phyloP scores from a whole-genome alignment of 2,888 invertebrate species.

The Gasteruption jaculator region DNA sequence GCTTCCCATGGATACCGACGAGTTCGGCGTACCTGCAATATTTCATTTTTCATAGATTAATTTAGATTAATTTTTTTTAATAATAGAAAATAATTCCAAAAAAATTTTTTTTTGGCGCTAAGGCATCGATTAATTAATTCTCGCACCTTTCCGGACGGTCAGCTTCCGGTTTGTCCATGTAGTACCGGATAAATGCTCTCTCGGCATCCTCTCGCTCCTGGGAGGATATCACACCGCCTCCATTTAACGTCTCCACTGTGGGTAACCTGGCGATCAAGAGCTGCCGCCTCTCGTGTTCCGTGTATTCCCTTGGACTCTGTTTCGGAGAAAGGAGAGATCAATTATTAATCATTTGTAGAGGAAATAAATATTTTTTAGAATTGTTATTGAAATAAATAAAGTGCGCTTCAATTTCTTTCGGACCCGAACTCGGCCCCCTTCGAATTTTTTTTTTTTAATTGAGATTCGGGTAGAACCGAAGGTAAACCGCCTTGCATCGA shows the following conservation, averaged over 20 bases:
- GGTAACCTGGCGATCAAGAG: constrained; percentile 84
- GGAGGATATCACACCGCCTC: constrained; percentile 76
- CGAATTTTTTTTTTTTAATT: too few species aligned
- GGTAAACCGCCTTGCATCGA: too few species aligned
- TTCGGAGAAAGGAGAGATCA: not conserved
- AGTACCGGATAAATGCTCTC: constrained; percentile 87
- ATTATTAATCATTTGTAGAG: constrained; percentile 1
- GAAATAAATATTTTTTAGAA: constrained; percentile 8
- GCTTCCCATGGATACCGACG: constrained; percentile 78
- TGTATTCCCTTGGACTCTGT: constrained; percentile 66
- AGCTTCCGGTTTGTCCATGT: constrained; percentile 82
- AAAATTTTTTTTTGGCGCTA: not conserved
- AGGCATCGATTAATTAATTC: constrained; percentile 7
- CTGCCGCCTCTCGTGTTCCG: constrained; percentile 84
- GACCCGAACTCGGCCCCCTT: not conserved
- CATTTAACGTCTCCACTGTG: constrained; percentile 80
- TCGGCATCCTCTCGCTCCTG: constrained; percentile 91
- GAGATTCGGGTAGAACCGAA: too few species aligned
- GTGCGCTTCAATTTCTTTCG: not conserved
- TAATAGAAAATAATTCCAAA: constrained; percentile 19
- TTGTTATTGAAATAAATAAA: not conserved
- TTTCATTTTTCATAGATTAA: too few species aligned
- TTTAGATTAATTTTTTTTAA: too few species aligned
- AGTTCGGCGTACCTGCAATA: constrained; percentile 77
- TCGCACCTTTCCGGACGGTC: constrained; percentile 74